phyloP scores from a whole-genome alignment of 2,888 invertebrate genomes.

The Microlaimidae sp. region DNA sequence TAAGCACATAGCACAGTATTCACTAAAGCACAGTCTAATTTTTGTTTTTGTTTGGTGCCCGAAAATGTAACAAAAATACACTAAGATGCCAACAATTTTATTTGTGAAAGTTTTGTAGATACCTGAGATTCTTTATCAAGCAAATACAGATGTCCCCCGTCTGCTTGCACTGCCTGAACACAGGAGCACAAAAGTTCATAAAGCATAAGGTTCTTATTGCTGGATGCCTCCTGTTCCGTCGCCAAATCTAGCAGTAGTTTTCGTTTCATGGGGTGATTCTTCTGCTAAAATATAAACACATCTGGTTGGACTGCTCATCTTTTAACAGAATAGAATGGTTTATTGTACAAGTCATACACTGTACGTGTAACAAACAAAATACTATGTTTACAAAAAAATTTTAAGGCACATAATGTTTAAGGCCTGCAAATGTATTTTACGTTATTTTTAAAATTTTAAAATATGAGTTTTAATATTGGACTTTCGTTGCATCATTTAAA shows the following conservation, averaged over 20 bases:
- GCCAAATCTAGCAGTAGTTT: conserved; percentile 50
- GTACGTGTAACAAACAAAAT: too few relatives aligned
- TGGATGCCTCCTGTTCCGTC: conserved; percentile 43
- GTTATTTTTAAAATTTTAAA: too few relatives aligned
- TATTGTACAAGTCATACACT: too few relatives aligned
- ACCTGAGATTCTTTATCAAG: conserved; percentile 39
- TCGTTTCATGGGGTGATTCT: conserved; percentile 47
- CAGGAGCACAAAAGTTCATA: conserved; percentile 52
- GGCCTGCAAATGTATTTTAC: too few relatives aligned
- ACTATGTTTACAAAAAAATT: too few relatives aligned
- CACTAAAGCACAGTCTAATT: neutral
- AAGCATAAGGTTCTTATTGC: conserved; percentile 49
- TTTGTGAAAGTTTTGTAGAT: too few relatives aligned
- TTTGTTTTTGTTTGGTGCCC: neutral
- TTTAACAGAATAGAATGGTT: too few relatives aligned
- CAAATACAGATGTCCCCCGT: conserved; percentile 49
- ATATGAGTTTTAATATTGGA: too few relatives aligned
- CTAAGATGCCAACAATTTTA: neutral
- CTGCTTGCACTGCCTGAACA: conserved; percentile 49
- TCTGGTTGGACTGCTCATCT: too few relatives aligned
- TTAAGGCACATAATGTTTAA: too few relatives aligned
- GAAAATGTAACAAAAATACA: neutral
- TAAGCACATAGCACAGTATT: too few relatives aligned
- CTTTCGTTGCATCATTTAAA: too few relatives aligned
- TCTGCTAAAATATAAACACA: neutral